Percentiles rank a stretch among this genome's conserved stretches.
Evolutionary conservation across 2,888 invertebrate species (phyloP).

Genomic region (Cactoblastis cactorum): DNA sequence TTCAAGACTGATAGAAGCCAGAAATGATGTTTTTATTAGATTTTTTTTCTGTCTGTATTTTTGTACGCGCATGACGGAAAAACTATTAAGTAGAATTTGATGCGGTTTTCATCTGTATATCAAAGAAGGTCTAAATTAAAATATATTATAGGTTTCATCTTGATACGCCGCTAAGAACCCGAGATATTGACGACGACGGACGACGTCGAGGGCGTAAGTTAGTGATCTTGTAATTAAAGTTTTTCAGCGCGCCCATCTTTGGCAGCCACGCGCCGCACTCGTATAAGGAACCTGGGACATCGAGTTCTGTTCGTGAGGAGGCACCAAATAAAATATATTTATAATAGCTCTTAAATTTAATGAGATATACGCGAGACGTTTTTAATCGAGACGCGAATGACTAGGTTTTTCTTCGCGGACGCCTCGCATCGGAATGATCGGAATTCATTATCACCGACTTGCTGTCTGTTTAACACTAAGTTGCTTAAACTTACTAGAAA

Average conservation of each 20-base stretch:
- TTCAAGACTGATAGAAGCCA: no score
- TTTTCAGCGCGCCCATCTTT: slow-evolving; percentile 14
- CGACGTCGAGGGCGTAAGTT: no score
- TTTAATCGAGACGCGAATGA: not conserved
- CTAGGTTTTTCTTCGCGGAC: not conserved
- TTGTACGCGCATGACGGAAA: no score
- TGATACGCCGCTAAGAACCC: no score
- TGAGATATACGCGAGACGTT: slow-evolving; percentile 8
- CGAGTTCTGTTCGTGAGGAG: not conserved
- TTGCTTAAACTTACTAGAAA: no score
- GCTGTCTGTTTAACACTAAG: not conserved
- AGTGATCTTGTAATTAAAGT: slow-evolving; percentile 19
- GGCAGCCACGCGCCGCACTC: slow-evolving; percentile 22
- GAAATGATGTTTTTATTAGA: no score
- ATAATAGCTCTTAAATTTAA: slow-evolving; percentile 9
- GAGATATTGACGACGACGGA: no score
- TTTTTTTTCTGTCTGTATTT: no score
- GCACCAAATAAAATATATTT: slow-evolving; percentile 9
- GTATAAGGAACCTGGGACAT: slow-evolving; percentile 14
- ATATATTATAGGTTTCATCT: no score
- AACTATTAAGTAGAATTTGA: no score
- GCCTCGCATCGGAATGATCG: not conserved
- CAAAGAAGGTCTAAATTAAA: no score
- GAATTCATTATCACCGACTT: not conserved
- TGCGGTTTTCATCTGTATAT: no score